Percentiles rank a stretch among this genome's conserved stretches.
phyloP scores from a whole-genome alignment of 64 coral and sea anemone genomes.

The Pocillopora damicornis region DNA sequence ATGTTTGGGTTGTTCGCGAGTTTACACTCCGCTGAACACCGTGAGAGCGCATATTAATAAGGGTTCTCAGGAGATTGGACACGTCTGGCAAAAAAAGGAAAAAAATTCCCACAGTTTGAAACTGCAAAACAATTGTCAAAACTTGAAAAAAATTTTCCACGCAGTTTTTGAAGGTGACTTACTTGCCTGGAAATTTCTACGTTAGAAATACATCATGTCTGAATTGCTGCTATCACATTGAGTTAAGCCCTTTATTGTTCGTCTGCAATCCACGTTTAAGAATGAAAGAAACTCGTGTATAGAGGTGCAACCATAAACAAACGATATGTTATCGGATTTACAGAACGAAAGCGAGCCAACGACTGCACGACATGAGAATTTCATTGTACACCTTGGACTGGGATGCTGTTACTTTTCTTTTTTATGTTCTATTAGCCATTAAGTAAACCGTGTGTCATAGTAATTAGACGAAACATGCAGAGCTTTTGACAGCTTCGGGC shows the following conservation, averaged over 20 bases:
- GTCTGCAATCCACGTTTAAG: neutral
- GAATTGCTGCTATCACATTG: neutral
- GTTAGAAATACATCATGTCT: neutral
- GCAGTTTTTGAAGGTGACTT: too few species aligned
- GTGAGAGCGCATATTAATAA: conserved; percentile 49
- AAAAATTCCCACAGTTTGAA: neutral
- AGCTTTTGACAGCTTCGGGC: neutral
- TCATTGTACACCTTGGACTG: too few species aligned
- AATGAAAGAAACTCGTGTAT: neutral
- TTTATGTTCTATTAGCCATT: neutral
- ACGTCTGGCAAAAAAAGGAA: neutral
- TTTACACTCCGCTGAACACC: conserved; percentile 16
- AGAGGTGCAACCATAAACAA: conserved; percentile 1
- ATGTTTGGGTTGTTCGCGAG: neutral
- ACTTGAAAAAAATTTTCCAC: neutral
- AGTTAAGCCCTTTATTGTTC: neutral
- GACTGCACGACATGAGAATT: neutral
- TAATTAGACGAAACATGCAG: neutral
- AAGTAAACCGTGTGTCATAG: neutral
- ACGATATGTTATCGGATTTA: neutral
- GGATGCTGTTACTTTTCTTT: too few species aligned
- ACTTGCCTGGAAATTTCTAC: too few species aligned
- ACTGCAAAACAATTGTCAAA: neutral
- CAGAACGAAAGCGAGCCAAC: neutral
- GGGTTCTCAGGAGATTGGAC: neutral